These are phyloP conservation scores for Cinclus mexicanus DNA, from an alignment of 2,113 vertebrate genomes.

Conservation along the genomic window DNA sequence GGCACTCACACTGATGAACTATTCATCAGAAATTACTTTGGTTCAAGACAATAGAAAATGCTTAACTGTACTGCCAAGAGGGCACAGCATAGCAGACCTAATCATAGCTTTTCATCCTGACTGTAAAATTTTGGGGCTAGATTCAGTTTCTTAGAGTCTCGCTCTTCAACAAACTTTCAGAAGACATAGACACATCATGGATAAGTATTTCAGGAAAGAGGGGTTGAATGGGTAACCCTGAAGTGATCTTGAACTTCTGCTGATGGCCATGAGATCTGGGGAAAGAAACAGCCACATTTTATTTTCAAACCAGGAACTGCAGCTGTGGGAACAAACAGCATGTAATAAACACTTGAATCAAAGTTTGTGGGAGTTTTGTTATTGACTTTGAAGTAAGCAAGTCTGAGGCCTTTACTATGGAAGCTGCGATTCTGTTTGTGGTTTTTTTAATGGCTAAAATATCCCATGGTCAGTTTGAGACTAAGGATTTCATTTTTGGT, in stretches of 20 bases:
- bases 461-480: conserved; percentile 50
- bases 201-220: neutral
- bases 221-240: neutral
- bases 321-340: conserved; percentile 52
- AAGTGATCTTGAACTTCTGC: neutral
- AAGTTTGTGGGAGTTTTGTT: conserved; percentile 59
- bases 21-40: neutral
- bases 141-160: neutral
- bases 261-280: neutral
- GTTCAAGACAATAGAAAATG: neutral
- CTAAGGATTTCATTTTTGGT: conserved; percentile 52
- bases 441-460: conserved; percentile 58
- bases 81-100: neutral
- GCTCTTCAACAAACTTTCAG: neutral
- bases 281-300: neutral
- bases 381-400: conserved; percentile 52
- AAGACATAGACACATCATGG: neutral
- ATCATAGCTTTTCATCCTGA: fast-evolving
- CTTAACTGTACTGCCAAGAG: neutral
- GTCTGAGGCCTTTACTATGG: conserved; percentile 42
- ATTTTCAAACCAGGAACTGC: conserved; percentile 36
- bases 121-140: neutral
- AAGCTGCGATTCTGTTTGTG: conserved; percentile 58
- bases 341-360: conserved; percentile 60
- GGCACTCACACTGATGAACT: neutral